Conservation (phyloP, 2,888 invertebrate genomes). For the Seira musarum region DNA sequence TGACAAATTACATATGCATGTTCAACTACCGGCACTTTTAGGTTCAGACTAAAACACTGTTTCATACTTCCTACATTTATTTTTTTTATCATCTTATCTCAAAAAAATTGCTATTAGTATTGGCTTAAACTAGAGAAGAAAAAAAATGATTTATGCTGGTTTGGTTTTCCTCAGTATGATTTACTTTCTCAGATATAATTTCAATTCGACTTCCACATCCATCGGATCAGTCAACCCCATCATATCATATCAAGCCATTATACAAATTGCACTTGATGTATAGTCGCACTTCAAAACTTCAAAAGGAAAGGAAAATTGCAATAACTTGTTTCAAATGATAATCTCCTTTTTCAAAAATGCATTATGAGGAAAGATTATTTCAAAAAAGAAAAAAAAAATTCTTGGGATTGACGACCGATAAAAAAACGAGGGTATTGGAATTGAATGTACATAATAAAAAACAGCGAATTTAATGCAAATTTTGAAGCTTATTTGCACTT, state of each 20-base stretch:
- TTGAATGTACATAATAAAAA: no score
- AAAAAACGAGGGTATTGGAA: slow-evolving; percentile 8
- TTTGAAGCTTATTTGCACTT: no score
- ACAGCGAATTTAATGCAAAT: no score
- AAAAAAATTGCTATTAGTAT: neutral
- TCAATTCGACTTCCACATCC: neutral
- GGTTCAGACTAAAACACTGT: neutral
- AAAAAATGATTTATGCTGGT: neutral
- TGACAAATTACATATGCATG: slow-evolving; percentile 13
- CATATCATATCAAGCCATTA: neutral
- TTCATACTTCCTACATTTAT: neutral
- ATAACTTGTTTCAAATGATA: slow-evolving; percentile 1
- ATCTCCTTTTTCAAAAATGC: neutral
- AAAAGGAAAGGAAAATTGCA: slow-evolving; percentile 3
- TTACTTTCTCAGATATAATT: neutral
- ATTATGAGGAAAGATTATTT: neutral
- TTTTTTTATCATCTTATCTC: neutral
- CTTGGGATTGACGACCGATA: slow-evolving; percentile 16
- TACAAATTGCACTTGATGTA: neutral
- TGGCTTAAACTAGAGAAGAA: no score
- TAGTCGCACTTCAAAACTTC: no score
- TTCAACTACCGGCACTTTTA: slow-evolving; percentile 14
- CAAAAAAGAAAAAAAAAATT: neutral
- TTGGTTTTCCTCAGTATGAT: neutral
- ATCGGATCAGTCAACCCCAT: neutral